phyloP scores from a whole-genome alignment of 2,888 invertebrate species.

The Latrodectus elegans region DNA sequence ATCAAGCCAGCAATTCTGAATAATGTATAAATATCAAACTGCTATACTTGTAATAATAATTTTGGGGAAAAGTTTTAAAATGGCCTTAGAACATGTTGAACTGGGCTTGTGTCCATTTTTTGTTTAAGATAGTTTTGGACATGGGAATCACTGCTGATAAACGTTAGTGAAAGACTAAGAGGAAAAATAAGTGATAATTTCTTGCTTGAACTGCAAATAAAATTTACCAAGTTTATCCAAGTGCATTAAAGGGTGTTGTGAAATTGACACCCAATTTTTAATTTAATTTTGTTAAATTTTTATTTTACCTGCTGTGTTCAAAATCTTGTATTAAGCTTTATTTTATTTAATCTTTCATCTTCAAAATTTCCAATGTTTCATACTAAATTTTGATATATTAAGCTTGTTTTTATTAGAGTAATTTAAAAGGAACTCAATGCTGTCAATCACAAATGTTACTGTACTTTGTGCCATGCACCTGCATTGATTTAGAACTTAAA shows the following conservation, averaged over 20 bases:
- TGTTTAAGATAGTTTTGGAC: constrained; percentile 37
- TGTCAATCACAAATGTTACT: no score
- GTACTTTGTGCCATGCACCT: no score
- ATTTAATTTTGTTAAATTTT: no score
- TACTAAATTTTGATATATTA: no score
- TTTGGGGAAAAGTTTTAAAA: constrained; percentile 56
- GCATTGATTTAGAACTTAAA: no score
- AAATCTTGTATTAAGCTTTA: no score
- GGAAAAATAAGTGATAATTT: not conserved
- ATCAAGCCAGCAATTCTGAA: constrained; percentile 55
- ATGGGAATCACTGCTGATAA: constrained; percentile 7
- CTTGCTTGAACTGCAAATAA: not conserved
- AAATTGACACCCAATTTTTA: not conserved
- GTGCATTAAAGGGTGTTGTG: constrained; percentile 1
- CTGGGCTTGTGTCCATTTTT: constrained; percentile 46
- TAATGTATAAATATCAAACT: constrained; percentile 22
- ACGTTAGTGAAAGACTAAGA: not conserved
- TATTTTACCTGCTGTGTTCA: no score
- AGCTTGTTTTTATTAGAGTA: no score
- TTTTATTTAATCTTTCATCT: no score
- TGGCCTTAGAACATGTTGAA: constrained; percentile 58
- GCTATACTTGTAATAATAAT: constrained; percentile 33
- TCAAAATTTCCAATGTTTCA: no score
- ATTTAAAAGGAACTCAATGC: no score
- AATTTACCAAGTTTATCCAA: not conserved